phyloP scores from a whole-genome alignment of 92 coral and sea anemone species.

The Palythoa grandiflora region DNA sequence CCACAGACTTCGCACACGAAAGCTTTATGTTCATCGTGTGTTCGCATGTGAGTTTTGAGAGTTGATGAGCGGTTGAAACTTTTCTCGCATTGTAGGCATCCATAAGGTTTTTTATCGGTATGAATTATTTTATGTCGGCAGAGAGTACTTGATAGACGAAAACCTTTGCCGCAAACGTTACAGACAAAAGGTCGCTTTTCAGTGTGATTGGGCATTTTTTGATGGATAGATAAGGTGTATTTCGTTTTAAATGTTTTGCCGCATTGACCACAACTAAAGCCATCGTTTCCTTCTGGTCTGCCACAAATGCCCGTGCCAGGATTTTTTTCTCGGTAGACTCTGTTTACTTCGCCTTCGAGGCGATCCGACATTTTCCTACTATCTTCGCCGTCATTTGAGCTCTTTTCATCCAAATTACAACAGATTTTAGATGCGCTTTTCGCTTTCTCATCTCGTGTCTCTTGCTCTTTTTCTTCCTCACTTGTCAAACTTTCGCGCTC shows the following conservation, averaged over 20 bases:
- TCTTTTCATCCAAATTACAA: constrained; percentile 2
- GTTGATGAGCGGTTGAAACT: constrained; percentile 96
- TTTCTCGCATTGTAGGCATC: constrained; percentile 86
- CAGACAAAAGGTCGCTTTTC: constrained; percentile 96
- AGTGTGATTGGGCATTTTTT: constrained; percentile 97
- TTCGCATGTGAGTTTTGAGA: constrained; percentile 93
- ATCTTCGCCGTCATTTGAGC: background rate
- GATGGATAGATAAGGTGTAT: constrained; percentile 95
- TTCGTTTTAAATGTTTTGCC: constrained; percentile 96
- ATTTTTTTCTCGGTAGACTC: constrained; percentile 41
- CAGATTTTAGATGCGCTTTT: background rate
- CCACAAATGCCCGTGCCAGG: constrained; percentile 53
- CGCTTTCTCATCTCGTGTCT: background rate
- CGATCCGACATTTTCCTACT: background rate
- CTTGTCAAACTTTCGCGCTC: constrained; percentile 42
- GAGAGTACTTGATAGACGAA: constrained; percentile 96
- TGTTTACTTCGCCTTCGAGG: constrained; percentile 29
- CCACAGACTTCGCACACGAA: constrained; percentile 94
- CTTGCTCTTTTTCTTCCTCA: constrained; percentile 42
- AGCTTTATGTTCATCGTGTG: constrained; percentile 94
- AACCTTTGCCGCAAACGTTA: constrained; percentile 97
- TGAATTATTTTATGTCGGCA: constrained; percentile 98
- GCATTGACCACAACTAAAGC: constrained; percentile 92
- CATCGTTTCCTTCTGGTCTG: constrained; percentile 64
- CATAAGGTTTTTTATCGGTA: constrained; percentile 96